Conservation (phyloP, 64 coral and sea anemone genomes). For the Stichodactyla helianthus region DNA sequence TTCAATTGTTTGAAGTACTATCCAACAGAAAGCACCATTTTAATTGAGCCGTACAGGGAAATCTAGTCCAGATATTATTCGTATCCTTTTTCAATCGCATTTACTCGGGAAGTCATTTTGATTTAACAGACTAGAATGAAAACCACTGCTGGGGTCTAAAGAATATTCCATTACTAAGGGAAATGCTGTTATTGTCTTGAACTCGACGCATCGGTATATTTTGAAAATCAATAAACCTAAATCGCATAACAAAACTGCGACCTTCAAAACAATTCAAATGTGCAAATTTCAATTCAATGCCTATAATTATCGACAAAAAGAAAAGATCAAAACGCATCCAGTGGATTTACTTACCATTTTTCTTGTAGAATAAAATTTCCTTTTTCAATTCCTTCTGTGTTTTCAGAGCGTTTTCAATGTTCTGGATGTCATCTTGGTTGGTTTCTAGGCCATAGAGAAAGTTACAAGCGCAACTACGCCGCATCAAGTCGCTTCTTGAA, state of each 20-base stretch:
- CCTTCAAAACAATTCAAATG: slow-evolving; percentile 5
- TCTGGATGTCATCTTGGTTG: slow-evolving; percentile 65
- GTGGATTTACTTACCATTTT: slow-evolving; percentile 66
- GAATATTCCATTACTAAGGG: not conserved
- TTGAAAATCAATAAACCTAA: slow-evolving; percentile 20
- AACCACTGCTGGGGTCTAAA: not conserved
- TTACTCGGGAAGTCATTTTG: not conserved
- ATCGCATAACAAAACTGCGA: slow-evolving; percentile 15
- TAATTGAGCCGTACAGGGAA: not conserved
- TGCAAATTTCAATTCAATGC: not conserved
- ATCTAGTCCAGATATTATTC: not conserved
- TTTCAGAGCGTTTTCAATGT: slow-evolving; percentile 68
- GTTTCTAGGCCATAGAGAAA: slow-evolving; percentile 90
- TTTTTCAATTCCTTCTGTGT: slow-evolving; percentile 78
- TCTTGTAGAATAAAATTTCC: slow-evolving; percentile 89
- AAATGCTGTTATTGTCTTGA: not conserved
- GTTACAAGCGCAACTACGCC: slow-evolving; percentile 71
- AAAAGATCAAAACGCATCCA: not conserved
- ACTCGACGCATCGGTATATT: not conserved
- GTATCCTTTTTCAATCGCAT: not conserved
- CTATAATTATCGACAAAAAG: not conserved
- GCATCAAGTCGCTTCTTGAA: slow-evolving; percentile 78
- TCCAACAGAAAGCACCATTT: not conserved
- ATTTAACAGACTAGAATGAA: slow-evolving; percentile 2
- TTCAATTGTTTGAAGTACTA: slow-evolving; percentile 9